Evolutionary conservation across 2,888 invertebrate genomes (phyloP).

Genomic region (Lysandra coridon): DNA sequence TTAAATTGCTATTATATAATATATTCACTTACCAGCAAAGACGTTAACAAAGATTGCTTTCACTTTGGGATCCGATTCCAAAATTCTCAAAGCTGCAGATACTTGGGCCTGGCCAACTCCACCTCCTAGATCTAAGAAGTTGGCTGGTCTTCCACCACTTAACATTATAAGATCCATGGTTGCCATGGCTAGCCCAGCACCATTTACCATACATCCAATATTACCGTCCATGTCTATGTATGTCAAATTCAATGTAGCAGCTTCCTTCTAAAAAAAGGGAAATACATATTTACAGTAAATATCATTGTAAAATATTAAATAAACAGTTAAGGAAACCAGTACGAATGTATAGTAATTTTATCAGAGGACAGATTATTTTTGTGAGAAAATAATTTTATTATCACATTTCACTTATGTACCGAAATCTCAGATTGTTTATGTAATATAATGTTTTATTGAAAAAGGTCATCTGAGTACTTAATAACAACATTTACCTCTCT

Average conservation of each 20-base stretch:
- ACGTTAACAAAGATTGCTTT: slow-evolving; percentile 98
- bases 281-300: neutral
- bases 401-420: neutral
- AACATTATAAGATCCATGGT: slow-evolving; percentile 99
- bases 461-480: neutral
- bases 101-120: slow-evolving; percentile 97
- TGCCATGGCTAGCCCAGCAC: slow-evolving; percentile 99
- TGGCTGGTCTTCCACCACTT: slow-evolving; percentile 97
- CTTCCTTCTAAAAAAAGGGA: slow-evolving; percentile 83
- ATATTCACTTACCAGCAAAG: slow-evolving; percentile 85
- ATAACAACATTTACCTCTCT: slow-evolving; percentile 82
- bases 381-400: neutral
- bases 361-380: neutral
- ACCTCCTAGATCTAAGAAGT: slow-evolving; percentile 99
- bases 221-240: slow-evolving; percentile 99
- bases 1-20: no score
- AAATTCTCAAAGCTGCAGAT: slow-evolving; percentile 93
- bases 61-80: slow-evolving; percentile 93
- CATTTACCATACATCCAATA: slow-evolving; percentile 98
- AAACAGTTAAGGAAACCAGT: neutral
- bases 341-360: neutral
- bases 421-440: neutral
- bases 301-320: neutral
- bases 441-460: neutral
- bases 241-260: slow-evolving; percentile 92